phyloP scores from a whole-genome alignment of 2,888 invertebrate genomes.

The Cepaea hortensis region DNA sequence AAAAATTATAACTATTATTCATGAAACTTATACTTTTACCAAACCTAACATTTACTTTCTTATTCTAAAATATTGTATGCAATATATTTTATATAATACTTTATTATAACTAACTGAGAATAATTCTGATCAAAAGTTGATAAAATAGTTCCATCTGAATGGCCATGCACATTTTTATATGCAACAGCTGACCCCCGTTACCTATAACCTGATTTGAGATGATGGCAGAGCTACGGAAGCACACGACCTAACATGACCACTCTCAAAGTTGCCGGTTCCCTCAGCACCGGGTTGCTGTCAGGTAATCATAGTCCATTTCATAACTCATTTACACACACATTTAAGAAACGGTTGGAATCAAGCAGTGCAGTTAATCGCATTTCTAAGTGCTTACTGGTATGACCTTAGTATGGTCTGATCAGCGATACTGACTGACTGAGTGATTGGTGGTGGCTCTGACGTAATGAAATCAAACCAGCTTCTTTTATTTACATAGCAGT shows the following conservation, averaged over 20 bases:
- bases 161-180: background rate
- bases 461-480: too few relatives aligned
- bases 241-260: conserved; percentile 26
- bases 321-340: background rate
- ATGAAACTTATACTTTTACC: too few relatives aligned
- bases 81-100: background rate
- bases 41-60: background rate
- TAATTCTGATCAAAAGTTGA: background rate
- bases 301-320: background rate
- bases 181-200: conserved; percentile 6
- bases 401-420: conserved; percentile 6
- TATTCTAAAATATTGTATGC: background rate
- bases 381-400: background rate
- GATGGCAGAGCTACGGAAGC: conserved; percentile 26
- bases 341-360: background rate
- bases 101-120: background rate
- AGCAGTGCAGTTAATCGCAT: background rate
- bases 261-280: conserved; percentile 13
- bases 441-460: too few relatives aligned
- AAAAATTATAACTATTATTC: background rate
- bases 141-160: background rate
- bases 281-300: conserved; percentile 6
- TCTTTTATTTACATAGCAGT: background rate
- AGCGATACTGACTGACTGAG: too few relatives aligned
- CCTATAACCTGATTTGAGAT: conserved; percentile 31